A percentile compares a stretch with the other conserved stretches of the same genome.
phyloP scores from a whole-genome alignment of 1,140 invertebrate species.

The Agrilus planipennis region DNA sequence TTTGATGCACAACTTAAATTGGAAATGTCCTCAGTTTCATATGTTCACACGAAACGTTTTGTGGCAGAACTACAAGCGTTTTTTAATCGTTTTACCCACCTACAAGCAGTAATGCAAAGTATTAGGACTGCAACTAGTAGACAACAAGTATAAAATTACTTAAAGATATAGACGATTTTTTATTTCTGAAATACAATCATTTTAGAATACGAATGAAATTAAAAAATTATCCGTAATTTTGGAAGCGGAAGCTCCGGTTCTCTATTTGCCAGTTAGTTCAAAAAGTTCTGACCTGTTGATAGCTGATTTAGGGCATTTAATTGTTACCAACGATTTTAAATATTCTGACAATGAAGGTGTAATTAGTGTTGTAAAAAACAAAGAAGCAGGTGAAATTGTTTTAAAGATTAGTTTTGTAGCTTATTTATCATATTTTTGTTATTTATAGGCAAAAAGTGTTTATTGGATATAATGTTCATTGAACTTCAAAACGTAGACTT shows the following conservation, averaged over 20 bases:
- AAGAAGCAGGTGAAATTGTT: conserved; percentile 2
- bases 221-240: conserved; percentile 54
- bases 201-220: conserved; percentile 27
- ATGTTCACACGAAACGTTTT: conserved; percentile 92
- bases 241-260: conserved; percentile 68
- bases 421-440: background rate
- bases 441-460: conserved; percentile 29
- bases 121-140: conserved; percentile 37
- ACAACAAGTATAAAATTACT: conserved; percentile 16
- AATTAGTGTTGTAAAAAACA: conserved; percentile 37
- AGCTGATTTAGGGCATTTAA: conserved; percentile 69
- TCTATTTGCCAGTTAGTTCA: conserved; percentile 79
- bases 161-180: background rate
- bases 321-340: conserved; percentile 62
- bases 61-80: conserved; percentile 78
- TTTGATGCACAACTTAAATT: conserved; percentile 70
- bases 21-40: conserved; percentile 77
- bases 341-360: conserved; percentile 44
- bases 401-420: conserved; percentile 2
- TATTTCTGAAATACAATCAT: background rate
- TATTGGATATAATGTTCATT: conserved; percentile 68
- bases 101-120: conserved; percentile 59
- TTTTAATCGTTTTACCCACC: conserved; percentile 72
- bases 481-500: conserved; percentile 74
- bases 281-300: conserved; percentile 65